phyloP scores from a whole-genome alignment of 2,797 vertebrate species.

The Hippoglossus hippoglossus region DNA sequence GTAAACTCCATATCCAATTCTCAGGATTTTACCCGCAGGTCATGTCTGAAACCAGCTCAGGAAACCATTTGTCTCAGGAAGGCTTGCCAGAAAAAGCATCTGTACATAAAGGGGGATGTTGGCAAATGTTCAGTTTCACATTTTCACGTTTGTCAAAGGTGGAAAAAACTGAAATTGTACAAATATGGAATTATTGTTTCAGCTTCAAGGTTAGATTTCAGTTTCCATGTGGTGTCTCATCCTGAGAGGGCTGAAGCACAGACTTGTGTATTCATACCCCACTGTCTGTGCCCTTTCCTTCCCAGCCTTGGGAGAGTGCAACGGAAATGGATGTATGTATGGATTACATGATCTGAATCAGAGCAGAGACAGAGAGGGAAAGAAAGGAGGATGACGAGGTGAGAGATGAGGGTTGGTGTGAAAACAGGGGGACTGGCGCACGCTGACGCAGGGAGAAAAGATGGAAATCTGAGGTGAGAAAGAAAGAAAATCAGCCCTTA shows the following conservation, averaged over 20 bases:
- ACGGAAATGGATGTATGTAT: conserved; percentile 29
- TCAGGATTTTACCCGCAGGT: too few species aligned
- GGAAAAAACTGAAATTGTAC: not conserved
- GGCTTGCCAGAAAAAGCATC: too few species aligned
- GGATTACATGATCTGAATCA: conserved; percentile 42
- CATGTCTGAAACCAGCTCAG: too few species aligned
- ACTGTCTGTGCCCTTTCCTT: not conserved
- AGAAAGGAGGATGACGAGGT: conserved; percentile 20
- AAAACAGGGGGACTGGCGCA: not conserved
- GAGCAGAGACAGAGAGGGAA: conserved; percentile 2
- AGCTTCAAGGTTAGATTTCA: not conserved
- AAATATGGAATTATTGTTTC: not conserved
- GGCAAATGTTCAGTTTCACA: too few species aligned
- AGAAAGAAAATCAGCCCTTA: conserved; percentile 38
- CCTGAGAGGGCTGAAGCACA: conserved; percentile 4
- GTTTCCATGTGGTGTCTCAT: not conserved
- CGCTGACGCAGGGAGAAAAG: conserved; percentile 8
- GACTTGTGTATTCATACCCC: conserved; percentile 18
- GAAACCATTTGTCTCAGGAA: too few species aligned
- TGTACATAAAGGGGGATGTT: not conserved
- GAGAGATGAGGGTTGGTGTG: conserved; percentile 28
- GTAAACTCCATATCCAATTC: too few species aligned
- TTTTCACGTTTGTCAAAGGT: too few species aligned
- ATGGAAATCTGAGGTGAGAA: conserved; percentile 28
- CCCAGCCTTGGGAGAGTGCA: conserved; percentile 10